phyloP scores from a whole-genome alignment of 2,797 vertebrate species.

The Myotis pilosus region DNA sequence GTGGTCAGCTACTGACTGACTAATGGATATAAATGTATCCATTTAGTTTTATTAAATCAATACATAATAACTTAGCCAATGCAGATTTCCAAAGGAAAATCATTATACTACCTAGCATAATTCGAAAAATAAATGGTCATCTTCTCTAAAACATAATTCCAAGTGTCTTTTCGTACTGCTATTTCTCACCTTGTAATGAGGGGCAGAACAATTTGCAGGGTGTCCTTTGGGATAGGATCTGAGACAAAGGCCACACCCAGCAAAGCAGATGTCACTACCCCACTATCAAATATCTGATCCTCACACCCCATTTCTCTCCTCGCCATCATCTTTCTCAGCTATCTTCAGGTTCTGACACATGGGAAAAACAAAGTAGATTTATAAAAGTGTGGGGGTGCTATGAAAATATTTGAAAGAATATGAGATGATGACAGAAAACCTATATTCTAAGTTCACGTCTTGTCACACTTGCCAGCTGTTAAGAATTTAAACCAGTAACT shows the following conservation, averaged over 20 bases:
- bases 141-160: not conserved
- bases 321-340: not conserved
- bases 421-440: not conserved
- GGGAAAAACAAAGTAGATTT: not conserved
- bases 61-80: not conserved
- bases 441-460: not conserved
- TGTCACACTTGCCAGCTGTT: not conserved
- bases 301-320: not conserved
- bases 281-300: not conserved
- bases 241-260: not conserved
- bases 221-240: not conserved
- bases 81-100: not conserved
- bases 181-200: not conserved
- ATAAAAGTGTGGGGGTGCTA: not conserved
- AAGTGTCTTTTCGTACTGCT: not conserved
- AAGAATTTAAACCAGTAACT: not conserved
- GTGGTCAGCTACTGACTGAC: not conserved
- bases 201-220: rapidly evolving
- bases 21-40: not conserved
- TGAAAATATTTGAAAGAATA: not conserved
- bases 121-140: not conserved
- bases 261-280: not conserved
- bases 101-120: not conserved
- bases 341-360: not conserved
- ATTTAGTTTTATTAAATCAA: not conserved